Evolutionary conservation across 2,113 vertebrate genomes (phyloP).

Genomic region (Cyprinodon tularosa): DNA sequence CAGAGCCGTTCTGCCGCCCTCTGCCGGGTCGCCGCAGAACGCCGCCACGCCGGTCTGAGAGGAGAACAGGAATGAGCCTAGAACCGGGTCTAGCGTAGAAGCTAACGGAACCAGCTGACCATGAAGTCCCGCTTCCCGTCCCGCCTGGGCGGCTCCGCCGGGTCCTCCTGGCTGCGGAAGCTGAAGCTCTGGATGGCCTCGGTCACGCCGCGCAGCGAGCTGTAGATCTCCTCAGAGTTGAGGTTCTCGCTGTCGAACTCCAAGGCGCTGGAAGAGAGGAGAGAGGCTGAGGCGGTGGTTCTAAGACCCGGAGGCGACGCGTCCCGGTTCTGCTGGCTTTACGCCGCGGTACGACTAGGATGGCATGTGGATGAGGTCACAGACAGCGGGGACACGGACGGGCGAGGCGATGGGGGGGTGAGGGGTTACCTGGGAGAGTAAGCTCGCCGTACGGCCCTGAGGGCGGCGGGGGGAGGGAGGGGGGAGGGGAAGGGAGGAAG

Average conservation of each 20-base stretch:
- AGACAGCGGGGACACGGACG: not conserved
- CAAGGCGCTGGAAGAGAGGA: slow-evolving; percentile 85
- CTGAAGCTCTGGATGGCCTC: slow-evolving; percentile 99
- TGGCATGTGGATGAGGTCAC: not conserved
- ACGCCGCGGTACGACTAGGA: not conserved
- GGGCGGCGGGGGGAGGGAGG: slow-evolving; percentile 91
- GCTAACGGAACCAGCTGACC: slow-evolving; percentile 78
- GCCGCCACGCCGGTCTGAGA: slow-evolving; percentile 46
- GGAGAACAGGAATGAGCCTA: not conserved
- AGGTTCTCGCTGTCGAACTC: slow-evolving; percentile 99
- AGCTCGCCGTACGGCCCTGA: slow-evolving; percentile 95
- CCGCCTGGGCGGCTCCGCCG: slow-evolving; percentile 92
- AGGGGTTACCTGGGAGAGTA: slow-evolving; percentile 93
- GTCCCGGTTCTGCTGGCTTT: not conserved
- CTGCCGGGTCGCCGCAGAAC: slow-evolving; percentile 77
- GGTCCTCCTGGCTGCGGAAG: slow-evolving; percentile 97
- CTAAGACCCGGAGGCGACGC: no score
- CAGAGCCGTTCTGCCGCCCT: slow-evolving; percentile 92
- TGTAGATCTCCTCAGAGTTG: slow-evolving; percentile 99
- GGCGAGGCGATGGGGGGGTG: no score
- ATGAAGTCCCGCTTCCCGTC: slow-evolving; percentile 93
- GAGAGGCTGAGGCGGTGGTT: not conserved
- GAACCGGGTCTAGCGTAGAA: no score
- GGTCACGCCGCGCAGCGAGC: slow-evolving; percentile 95
- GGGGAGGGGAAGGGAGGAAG: slow-evolving; percentile 87